phyloP scores from a whole-genome alignment of 2,113 vertebrate species.

The Engystomops pustulosus region DNA sequence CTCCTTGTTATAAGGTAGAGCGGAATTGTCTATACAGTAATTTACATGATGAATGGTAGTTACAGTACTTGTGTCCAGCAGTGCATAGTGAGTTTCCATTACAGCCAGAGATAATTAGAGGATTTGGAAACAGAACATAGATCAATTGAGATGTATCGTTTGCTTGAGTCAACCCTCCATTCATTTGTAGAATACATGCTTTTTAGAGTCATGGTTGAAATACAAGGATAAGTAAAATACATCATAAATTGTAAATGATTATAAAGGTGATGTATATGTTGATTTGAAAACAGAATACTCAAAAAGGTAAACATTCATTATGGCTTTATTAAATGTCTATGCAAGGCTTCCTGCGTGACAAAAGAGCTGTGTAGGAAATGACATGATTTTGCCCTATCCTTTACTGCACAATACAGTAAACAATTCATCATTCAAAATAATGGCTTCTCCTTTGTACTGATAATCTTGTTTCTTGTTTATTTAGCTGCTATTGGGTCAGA shows the following conservation, averaged over 20 bases:
- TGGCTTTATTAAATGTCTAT: not conserved
- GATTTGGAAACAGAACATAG: constrained; percentile 14
- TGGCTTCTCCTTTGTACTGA: not conserved
- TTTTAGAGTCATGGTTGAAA: not conserved
- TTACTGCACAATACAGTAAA: not conserved
- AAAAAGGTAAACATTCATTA: not conserved
- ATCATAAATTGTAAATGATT: not conserved
- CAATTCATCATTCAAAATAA: not conserved
- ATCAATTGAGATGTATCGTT: constrained; percentile 36
- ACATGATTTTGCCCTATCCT: not conserved
- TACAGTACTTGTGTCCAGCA: constrained; percentile 11
- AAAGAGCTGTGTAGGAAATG: not conserved
- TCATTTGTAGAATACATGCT: constrained; percentile 12
- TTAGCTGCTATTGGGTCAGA: too few relatives aligned
- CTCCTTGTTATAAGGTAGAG: constrained; percentile 24
- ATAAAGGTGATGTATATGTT: constrained; percentile 3
- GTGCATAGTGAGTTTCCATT: constrained; percentile 36
- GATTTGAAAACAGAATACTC: not conserved
- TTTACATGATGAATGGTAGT: constrained; percentile 37
- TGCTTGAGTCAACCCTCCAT: constrained; percentile 6
- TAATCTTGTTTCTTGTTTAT: not conserved
- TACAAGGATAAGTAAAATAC: not conserved
- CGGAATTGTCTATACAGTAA: constrained; percentile 19
- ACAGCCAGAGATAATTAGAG: constrained; percentile 30
- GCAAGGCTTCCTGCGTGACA: not conserved